phyloP scores from a whole-genome alignment of 2,113 vertebrate genomes.

The Rhagologus leucostigma region DNA sequence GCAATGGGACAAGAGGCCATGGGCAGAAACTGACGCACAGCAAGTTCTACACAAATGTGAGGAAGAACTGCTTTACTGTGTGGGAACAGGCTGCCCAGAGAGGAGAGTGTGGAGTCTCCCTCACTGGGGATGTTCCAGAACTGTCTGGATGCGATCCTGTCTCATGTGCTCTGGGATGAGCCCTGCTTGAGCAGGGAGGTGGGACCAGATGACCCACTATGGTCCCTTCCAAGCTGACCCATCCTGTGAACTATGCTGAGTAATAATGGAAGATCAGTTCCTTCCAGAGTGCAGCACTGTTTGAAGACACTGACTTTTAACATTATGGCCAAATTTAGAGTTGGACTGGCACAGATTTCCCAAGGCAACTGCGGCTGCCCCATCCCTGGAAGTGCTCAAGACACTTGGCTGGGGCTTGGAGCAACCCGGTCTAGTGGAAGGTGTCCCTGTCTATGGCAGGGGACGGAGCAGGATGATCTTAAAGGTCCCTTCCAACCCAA shows the following conservation, averaged over 20 bases:
- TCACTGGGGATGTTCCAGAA: neutral
- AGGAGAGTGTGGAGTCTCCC: neutral
- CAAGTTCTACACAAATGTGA: neutral
- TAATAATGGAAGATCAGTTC: neutral
- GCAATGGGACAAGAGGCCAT: neutral
- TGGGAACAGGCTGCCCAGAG: neutral
- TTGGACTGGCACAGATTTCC: neutral
- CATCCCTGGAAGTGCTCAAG: neutral
- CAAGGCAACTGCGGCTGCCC: neutral
- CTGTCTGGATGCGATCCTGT: neutral
- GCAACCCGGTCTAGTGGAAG: neutral
- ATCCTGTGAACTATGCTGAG: neutral
- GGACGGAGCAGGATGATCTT: neutral
- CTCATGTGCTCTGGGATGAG: neutral
- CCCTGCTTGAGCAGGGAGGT: neutral
- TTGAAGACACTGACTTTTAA: neutral
- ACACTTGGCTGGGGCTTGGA: neutral
- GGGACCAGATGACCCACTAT: neutral
- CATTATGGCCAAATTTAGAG: neutral
- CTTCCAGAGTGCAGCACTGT: neutral
- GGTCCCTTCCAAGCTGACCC: neutral
- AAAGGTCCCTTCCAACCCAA: neutral
- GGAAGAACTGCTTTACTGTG: neutral
- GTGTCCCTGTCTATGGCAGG: neutral
- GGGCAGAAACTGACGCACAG: neutral